Evolutionary conservation across 1,140 invertebrate genomes (phyloP), one percentile per base, ranked within the genome.

Genomic region (Pseudobourletiella spinata): DNA sequence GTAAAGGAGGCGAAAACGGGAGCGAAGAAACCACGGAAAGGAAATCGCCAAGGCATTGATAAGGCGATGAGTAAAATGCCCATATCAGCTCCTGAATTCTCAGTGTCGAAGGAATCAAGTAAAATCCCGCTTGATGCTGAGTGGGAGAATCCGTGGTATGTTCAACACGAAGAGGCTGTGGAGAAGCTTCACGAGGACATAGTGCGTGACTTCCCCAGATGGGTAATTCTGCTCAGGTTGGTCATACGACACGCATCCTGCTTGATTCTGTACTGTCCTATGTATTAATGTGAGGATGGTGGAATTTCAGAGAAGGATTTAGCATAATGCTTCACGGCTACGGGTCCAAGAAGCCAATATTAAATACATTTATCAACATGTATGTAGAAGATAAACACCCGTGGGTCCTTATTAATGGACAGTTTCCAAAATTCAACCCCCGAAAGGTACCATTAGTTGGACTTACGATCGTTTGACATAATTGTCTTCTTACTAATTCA

Each of bases 301-400:
- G n/a, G n/a, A 59, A 4, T 58, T 48, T 24, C 26, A 66, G 65
- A 22, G 50, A 60, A 29, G 60, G 52, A n/a, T 68, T 68, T 26
- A 68, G 58, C 26, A 55, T 68, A 18, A 61, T 65, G 54, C 24
- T 68, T 15, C 64, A 65, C 48, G 67, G 67, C 1, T 65, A 63
- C 28, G 67, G 67, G 2, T 68, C 67, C 3, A 68, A 68, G 32
- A 32, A 58, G 25, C 16, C 22, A 0, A 24, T 68, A 11, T 43
- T 68, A 8, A 16, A 63, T 28, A 18, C 44, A 15, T 65, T 68
- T 28, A 62, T 57, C 16, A n/a, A 39, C 1, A n/a, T n/a, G n/a
- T 65, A 22, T 46, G 16, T 68, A n/a, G 46, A 59, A 3, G 55
- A 58, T 2, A 22, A 61, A 8, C 61, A 30, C 50, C 11, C 57